These are phyloP conservation scores for Diceros bicornis DNA, from an alignment of 2,797 vertebrate species.

Conservation along the genomic window DNA sequence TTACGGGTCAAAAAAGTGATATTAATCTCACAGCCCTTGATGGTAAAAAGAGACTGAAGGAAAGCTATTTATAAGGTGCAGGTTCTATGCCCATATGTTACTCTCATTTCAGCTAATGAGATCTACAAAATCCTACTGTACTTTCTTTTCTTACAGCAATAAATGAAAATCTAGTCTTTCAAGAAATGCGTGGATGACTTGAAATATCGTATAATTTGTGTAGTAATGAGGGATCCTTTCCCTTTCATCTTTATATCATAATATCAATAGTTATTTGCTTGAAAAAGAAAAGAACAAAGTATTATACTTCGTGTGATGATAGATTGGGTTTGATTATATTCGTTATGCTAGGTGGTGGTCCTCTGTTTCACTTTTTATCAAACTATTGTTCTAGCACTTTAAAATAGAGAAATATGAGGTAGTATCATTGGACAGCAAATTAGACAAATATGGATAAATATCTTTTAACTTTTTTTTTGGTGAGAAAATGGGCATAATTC, in stretches of 20 bases:
- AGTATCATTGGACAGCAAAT: conserved; percentile 55
- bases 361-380: conserved; percentile 6
- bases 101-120: background rate
- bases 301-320: background rate
- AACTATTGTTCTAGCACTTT: background rate
- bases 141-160: background rate
- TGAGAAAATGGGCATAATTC: conserved; percentile 50
- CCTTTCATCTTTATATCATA: background rate
- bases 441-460: conserved; percentile 1
- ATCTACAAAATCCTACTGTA: background rate
- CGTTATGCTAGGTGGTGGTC: background rate
- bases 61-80: background rate
- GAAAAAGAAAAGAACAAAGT: background rate
- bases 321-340: conserved; percentile 14
- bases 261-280: conserved; percentile 36
- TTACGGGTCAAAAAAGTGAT: background rate
- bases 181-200: conserved; percentile 36
- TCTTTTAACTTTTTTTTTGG: conserved; percentile 11
- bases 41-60: background rate
- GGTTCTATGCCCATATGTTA: background rate
- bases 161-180: conserved; percentile 47
- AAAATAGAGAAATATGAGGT: conserved; percentile 44
- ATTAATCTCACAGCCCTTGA: background rate
- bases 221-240: conserved; percentile 3
- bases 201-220: background rate